Evolutionary conservation across 1,140 invertebrate genomes (phyloP), one percentile per base, ranked within the genome.

Genomic region (Apis dorsata): DNA sequence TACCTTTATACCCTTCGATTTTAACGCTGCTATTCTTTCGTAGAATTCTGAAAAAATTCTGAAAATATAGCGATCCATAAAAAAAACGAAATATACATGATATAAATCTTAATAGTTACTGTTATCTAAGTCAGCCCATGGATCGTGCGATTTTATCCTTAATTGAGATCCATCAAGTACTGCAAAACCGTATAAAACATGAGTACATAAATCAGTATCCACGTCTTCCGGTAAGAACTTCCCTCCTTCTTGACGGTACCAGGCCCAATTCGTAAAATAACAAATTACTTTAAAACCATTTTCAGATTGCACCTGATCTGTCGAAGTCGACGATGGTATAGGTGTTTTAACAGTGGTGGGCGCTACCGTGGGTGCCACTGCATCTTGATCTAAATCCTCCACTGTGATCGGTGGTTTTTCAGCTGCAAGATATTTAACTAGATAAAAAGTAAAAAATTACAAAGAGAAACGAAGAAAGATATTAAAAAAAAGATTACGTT

Each of bases 131-230:
- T 96, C 95, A 0, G 95, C 95, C 95, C 96, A 96, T 0, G 95
- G 87, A 85, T 96, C 96, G 78, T 96, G 95, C 1, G 95, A 92
- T 85, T 95, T 96, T 8, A 96, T 95, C 0, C 92, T 92, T 12
- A 95, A 89, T 51, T 90, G 92, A 0, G 94, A 91, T 2, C 91
- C 91, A 84, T 96, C 94, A 15, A 96, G 89, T 8, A 96, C 95
- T 13, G 95, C 96, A 86, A 96, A 97, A 12, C 95, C 96, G 83
- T 96, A 96, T 19, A 96, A 93, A 57, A 97, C 94, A 87, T 97
- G 96, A 0, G 96, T 96, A 81, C 96, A 97, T 4, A 97, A 91
- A 79, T 95, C 92, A 0, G 95, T 91, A 85, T 96, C 95, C n/a
- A 97, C 95, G 84, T 96, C 94, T 65, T 94, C 94, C 4, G 95